Conservation (phyloP, 1,140 invertebrate species). For the Caenorhabditis latens region DNA sequence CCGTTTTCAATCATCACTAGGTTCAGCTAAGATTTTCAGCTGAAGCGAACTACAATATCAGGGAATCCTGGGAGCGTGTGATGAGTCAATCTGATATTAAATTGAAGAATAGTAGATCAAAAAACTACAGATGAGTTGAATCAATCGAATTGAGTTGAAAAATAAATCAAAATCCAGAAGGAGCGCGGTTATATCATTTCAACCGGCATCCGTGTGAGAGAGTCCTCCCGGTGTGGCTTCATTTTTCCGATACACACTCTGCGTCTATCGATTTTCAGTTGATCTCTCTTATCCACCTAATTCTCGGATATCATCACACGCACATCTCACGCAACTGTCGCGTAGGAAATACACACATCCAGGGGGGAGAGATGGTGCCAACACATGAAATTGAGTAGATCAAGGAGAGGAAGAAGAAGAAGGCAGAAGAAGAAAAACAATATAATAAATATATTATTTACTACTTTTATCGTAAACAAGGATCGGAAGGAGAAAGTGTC, state of each 20-base stretch:
- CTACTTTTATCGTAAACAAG: not conserved
- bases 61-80: too few relatives aligned
- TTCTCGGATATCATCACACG: constrained; percentile 44
- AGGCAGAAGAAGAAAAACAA: constrained; percentile 12
- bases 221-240: not conserved
- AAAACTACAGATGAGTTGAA: not conserved
- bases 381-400: not conserved
- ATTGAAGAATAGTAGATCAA: not conserved
- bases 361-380: not conserved
- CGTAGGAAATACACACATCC: constrained; percentile 36
- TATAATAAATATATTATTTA: constrained; percentile 34
- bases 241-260: constrained; percentile 27
- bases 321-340: constrained; percentile 51
- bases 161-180: constrained; percentile 50
- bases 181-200: constrained; percentile 50
- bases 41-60: too few relatives aligned
- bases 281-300: constrained; percentile 36
- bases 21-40: too few relatives aligned
- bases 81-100: not conserved
- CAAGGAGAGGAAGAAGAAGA: not conserved
- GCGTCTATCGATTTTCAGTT: constrained; percentile 38
- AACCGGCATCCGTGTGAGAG: constrained; percentile 31
- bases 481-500: not conserved
- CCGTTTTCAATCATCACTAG: too few relatives aligned
- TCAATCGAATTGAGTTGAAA: not conserved